phyloP scores from a whole-genome alignment of 2,113 vertebrate genomes.

The Tupaia tana region DNA sequence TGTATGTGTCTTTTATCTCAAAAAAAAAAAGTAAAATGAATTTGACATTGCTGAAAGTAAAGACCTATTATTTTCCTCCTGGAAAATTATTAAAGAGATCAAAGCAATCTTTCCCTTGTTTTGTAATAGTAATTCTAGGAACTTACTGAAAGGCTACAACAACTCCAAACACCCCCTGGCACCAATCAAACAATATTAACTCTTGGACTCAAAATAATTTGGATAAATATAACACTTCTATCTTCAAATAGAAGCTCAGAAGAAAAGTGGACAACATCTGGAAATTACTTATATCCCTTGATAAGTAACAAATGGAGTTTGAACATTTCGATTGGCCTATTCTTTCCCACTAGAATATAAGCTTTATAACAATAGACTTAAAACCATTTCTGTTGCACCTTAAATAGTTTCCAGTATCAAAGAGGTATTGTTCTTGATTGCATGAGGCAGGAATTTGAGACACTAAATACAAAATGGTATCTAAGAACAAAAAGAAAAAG shows the following conservation, averaged over 20 bases:
- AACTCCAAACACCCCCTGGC: background rate
- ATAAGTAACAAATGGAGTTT: background rate
- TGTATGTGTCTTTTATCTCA: background rate
- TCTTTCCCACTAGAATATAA: background rate
- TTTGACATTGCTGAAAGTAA: background rate
- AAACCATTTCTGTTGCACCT: background rate
- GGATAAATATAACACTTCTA: background rate
- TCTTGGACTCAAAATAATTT: background rate
- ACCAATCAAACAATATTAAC: background rate
- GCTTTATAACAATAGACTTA: background rate
- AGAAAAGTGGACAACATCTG: background rate
- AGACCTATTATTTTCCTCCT: too few species aligned
- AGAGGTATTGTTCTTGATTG: background rate
- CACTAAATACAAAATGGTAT: background rate
- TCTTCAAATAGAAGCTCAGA: background rate
- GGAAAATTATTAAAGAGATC: background rate
- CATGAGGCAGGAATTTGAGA: background rate
- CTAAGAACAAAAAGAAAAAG: background rate
- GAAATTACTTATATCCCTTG: background rate
- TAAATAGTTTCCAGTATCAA: background rate
- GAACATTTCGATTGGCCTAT: background rate
- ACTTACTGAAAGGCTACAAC: background rate
- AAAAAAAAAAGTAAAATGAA: background rate
- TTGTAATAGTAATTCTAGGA: background rate
- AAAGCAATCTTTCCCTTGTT: background rate